Base-by-base conservation (phyloP, 2,113 vertebrate species). In the Empidonax alnorum region DNA sequence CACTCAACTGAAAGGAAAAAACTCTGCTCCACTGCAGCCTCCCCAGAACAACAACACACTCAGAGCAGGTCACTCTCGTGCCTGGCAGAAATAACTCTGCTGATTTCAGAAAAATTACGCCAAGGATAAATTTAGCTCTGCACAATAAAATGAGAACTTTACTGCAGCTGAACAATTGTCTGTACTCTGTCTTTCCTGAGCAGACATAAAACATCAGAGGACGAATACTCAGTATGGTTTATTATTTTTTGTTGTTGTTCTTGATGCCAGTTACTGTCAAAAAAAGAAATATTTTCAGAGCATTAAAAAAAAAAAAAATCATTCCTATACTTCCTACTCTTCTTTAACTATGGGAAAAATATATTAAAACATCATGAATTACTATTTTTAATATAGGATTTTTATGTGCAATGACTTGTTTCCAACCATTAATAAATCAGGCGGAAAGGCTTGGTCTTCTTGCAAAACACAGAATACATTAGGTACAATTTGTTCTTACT, bases 111-210 rank as follows among this genome's bases (percentile, higher is more conserved):
- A 76, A 75, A 83, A 87, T 69, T 89, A 82, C 63, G 69, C 69
- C 49, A 41, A 72, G 53, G 74, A 87, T 85, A 89, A 93, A 94
- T 91, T 87, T 89, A 92, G 66, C 58, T 69, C 66, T 89, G 66
- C 49, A 65, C 63, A 87, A 75, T 73, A 93, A 94, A 93, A 79
- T 23, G 28, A 89, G 41, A 93, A 89, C 41, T 76, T 82, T 65
- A 89, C 58, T 84, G 46, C 77, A 79, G 66, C 62, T 84, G 66
- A 94, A 68, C 69, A 71, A 82, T 39, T 87, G 56, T 55, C 52
- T 65, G 81, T 37, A 87, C 10, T 37, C 53, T 68, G 50, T 87
- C 58, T 89, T 86, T 59, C 56, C 58, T 61, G 58, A 61, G 31
- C 9, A 68, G 35, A 69, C 59, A 84, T 46, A 86, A 95, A 92